A percentile compares a stretch with the other conserved stretches of the same genome.
Evolutionary conservation across 2,797 vertebrate genomes (phyloP).

Genomic region (Sebastes kiyomatsui): DNA sequence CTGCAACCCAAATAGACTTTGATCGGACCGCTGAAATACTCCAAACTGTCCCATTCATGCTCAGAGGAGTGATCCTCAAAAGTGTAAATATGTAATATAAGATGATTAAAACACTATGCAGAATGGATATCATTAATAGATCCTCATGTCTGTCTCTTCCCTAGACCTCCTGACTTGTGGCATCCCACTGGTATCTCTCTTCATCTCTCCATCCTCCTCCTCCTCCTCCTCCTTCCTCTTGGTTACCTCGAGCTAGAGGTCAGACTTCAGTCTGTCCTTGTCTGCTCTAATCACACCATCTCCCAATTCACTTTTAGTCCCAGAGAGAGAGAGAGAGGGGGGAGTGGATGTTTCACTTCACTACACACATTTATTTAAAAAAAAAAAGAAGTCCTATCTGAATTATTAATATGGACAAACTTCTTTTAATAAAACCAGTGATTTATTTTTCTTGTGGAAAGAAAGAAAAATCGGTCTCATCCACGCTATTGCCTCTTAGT

Average conservation of each 20-base stretch:
- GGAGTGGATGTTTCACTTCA: neutral
- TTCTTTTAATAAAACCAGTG: neutral
- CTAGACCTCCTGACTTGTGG: neutral
- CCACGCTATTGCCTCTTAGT: neutral
- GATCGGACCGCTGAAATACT: neutral
- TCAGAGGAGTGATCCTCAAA: neutral
- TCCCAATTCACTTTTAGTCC: conserved; percentile 59
- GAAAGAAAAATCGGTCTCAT: neutral
- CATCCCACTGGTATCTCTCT: neutral
- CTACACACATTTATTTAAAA: conserved; percentile 6
- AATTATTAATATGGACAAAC: conserved; percentile 10
- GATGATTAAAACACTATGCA: neutral
- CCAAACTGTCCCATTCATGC: neutral
- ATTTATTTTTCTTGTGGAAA: neutral
- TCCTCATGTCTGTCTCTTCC: neutral
- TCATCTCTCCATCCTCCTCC: conserved; percentile 12
- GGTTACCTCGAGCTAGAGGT: conserved; percentile 61
- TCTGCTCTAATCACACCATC: conserved; percentile 69
- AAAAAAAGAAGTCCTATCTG: neutral
- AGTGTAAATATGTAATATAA: neutral
- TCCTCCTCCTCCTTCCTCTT: conserved; percentile 9
- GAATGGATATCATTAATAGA: neutral
- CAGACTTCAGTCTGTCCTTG: conserved; percentile 56
- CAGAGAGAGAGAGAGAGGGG: neutral
- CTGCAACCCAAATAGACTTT: conserved; percentile 14